Conservation (phyloP, 2,113 vertebrate genomes). For the Stomatorhinus ivindoensis region DNA sequence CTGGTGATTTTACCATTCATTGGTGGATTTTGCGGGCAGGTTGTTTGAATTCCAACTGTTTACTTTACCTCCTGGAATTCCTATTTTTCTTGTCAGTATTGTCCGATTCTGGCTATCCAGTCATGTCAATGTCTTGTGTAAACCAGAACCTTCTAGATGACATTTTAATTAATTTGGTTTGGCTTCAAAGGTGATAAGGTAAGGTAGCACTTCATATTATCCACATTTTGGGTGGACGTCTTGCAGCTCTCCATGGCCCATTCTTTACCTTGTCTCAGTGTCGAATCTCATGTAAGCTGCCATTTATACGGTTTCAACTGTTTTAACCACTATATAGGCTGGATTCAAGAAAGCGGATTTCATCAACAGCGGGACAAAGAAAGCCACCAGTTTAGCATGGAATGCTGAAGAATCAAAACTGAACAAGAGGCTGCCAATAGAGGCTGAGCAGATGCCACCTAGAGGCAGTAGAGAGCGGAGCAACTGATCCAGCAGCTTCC, state of each 20-base stretch:
- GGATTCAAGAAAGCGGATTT: slow-evolving; percentile 80
- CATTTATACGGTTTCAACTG: neutral
- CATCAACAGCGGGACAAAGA: slow-evolving; percentile 71
- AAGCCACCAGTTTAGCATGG: slow-evolving; percentile 60
- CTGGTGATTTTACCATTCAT: neutral
- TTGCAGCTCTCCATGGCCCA: neutral
- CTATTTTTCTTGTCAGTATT: neutral
- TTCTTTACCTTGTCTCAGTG: neutral
- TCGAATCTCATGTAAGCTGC: neutral
- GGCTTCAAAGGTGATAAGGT: neutral
- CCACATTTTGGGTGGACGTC: neutral
- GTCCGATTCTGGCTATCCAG: neutral
- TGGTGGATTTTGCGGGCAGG: neutral
- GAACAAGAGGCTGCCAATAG: neutral
- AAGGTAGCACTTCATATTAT: neutral
- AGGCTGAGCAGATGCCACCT: neutral
- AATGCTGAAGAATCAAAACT: neutral
- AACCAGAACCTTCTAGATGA: neutral
- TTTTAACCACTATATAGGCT: slow-evolving; percentile 52
- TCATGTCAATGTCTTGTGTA: neutral
- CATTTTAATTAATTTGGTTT: neutral
- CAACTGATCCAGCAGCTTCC: neutral
- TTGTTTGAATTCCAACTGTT: neutral
- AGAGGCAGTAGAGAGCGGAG: neutral
- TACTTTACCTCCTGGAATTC: neutral